A percentile compares a stretch with the other conserved stretches of the same genome.
Conservation (phyloP, 2,797 vertebrate species). For the Hafferia zeledoni region DNA sequence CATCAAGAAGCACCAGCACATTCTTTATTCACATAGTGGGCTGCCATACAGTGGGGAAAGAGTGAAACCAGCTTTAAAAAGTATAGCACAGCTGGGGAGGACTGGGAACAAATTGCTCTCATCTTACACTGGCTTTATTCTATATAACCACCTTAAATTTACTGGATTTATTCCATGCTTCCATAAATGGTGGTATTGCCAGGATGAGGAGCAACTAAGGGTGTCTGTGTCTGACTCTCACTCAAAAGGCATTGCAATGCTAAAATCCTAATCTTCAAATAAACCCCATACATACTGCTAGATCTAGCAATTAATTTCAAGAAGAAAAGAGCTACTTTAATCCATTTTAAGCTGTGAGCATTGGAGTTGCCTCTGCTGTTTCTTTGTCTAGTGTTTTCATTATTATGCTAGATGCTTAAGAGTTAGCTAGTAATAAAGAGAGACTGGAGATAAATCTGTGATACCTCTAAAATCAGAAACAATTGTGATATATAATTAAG, state of each 20-base stretch:
- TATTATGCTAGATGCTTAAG: constrained; percentile 30
- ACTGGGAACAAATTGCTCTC: not conserved
- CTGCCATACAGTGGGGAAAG: not conserved
- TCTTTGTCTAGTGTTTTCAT: not conserved
- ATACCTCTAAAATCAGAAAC: constrained; percentile 44
- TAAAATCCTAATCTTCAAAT: constrained; percentile 1
- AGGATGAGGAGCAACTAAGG: not conserved
- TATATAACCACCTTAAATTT: not conserved
- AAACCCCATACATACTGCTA: not conserved
- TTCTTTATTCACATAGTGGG: not conserved
- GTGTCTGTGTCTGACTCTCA: not conserved
- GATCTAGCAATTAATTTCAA: not conserved
- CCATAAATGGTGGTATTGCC: not conserved
- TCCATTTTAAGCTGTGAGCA: not conserved
- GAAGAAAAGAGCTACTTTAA: not conserved
- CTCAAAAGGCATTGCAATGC: not conserved
- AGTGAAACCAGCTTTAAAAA: not conserved
- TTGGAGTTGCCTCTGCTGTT: not conserved
- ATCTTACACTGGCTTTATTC: not conserved
- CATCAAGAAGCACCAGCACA: not conserved
- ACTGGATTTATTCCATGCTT: not conserved
- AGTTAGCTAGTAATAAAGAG: constrained; percentile 20
- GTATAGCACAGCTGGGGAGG: not conserved
- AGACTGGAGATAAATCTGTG: constrained; percentile 46
- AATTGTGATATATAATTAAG: constrained; percentile 68